A percentile compares a stretch with the other conserved stretches of the same genome.
Evolutionary conservation across 2,113 vertebrate species (phyloP).

Genomic region (Alethe castanea): DNA sequence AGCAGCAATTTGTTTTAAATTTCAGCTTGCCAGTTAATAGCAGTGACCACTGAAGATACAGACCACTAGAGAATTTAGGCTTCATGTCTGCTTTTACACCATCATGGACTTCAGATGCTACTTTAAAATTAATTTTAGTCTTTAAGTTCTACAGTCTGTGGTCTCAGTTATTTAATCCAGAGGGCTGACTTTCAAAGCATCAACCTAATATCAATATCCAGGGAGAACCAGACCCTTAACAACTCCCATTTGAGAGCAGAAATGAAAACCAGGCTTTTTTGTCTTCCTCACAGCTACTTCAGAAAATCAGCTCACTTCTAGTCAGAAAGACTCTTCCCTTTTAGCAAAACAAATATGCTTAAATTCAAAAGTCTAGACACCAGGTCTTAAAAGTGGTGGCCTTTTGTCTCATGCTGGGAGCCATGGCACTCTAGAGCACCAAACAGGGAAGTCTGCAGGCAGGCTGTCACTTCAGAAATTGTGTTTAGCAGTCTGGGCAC

Average conservation of each 20-base stretch:
- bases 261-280: neutral
- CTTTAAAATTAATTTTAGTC: neutral
- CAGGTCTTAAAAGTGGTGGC: neutral
- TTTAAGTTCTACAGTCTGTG: neutral
- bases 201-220: neutral
- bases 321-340: neutral
- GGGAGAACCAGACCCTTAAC: neutral
- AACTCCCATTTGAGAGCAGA: neutral
- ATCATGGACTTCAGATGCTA: neutral
- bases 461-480: neutral
- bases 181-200: neutral
- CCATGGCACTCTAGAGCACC: neutral
- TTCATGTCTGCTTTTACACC: neutral
- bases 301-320: neutral
- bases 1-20: neutral
- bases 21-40: neutral
- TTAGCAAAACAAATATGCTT: neutral
- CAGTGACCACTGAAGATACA: neutral
- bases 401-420: neutral
- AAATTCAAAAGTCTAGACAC: neutral
- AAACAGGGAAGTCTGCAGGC: neutral
- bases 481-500: neutral
- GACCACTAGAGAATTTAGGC: neutral
- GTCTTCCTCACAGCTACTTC: neutral
- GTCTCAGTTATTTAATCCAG: neutral